phyloP scores from a whole-genome alignment of 2,113 vertebrate species.

The Athene noctua region DNA sequence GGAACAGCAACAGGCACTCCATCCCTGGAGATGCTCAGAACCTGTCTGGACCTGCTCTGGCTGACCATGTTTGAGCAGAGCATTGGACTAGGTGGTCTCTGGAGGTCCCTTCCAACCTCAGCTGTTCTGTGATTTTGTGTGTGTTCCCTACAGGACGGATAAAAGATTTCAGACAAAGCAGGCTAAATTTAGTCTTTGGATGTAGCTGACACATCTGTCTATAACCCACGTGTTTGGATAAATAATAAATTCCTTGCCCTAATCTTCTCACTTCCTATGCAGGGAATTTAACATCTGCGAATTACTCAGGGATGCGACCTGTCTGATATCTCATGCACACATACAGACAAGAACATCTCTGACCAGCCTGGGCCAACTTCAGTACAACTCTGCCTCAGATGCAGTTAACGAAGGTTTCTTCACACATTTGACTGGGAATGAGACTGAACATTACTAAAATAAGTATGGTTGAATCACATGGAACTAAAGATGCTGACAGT shows the following conservation, averaged over 20 bases:
- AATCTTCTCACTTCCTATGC: not conserved
- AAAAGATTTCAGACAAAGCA: not conserved
- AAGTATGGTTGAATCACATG: not conserved
- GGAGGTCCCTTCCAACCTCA: not conserved
- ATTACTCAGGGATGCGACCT: not conserved
- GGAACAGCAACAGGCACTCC: rapidly evolving
- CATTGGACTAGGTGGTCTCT: not conserved
- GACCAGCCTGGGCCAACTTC: not conserved
- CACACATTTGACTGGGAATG: not conserved
- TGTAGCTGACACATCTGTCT: not conserved
- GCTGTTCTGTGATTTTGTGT: not conserved
- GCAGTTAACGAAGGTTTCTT: not conserved
- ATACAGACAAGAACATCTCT: not conserved
- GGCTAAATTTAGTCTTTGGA: not conserved
- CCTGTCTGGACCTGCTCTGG: not conserved
- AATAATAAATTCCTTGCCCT: not conserved
- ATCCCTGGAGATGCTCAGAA: not conserved
- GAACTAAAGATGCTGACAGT: not conserved
- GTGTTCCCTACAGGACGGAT: not conserved
- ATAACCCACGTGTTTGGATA: not conserved
- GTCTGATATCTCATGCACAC: not conserved
- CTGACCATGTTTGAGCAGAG: not conserved
- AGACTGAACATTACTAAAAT: not conserved
- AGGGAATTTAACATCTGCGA: not conserved
- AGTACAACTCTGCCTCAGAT: not conserved